Evolutionary conservation across 2,888 invertebrate genomes (phyloP).

Genomic region (Drosophila flavopinicola): DNA sequence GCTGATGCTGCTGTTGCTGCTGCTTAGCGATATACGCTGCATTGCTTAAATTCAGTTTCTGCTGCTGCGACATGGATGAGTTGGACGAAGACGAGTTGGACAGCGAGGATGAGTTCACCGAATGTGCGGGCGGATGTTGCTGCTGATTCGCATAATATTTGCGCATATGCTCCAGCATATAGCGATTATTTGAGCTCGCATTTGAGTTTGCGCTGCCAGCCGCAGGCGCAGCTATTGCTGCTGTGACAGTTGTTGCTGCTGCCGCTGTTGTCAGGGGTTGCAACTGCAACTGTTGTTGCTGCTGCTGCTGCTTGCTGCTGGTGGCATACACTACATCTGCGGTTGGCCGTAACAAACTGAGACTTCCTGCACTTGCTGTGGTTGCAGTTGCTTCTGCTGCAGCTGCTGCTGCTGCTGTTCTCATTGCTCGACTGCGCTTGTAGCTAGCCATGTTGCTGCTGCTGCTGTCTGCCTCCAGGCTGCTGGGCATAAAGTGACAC

Average conservation of each 20-base stretch:
- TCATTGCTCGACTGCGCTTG: slow-evolving; percentile 21
- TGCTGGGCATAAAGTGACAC: slow-evolving; percentile 20
- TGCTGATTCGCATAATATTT: slow-evolving; percentile 82
- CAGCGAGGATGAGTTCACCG: slow-evolving; percentile 80
- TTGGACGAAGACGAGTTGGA: slow-evolving; percentile 83
- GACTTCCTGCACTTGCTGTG: slow-evolving; percentile 13
- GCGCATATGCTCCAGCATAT: slow-evolving; percentile 82
- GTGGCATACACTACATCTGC: slow-evolving; percentile 61
- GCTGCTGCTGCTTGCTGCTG: slow-evolving; percentile 60
- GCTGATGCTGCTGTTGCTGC: slow-evolving; percentile 57
- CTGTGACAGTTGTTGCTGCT: slow-evolving; percentile 30
- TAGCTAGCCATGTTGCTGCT: background rate
- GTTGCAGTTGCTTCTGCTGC: slow-evolving; percentile 6
- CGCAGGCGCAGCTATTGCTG: slow-evolving; percentile 39
- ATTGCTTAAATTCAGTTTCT: slow-evolving; percentile 62
- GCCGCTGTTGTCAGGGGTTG: slow-evolving; percentile 25
- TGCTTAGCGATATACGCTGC: slow-evolving; percentile 43
- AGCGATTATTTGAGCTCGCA: slow-evolving; percentile 72
- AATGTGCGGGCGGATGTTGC: slow-evolving; percentile 76
- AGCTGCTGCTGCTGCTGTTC: slow-evolving; percentile 21
- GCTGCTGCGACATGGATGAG: slow-evolving; percentile 80
- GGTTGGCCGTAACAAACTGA: slow-evolving; percentile 49
- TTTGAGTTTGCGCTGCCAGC: slow-evolving; percentile 47
- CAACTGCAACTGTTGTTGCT: slow-evolving; percentile 24
- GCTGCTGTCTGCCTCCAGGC: slow-evolving; percentile 11